Evolutionary conservation across 2,797 vertebrate species (phyloP).

Genomic region (Sternotherus odoratus): DNA sequence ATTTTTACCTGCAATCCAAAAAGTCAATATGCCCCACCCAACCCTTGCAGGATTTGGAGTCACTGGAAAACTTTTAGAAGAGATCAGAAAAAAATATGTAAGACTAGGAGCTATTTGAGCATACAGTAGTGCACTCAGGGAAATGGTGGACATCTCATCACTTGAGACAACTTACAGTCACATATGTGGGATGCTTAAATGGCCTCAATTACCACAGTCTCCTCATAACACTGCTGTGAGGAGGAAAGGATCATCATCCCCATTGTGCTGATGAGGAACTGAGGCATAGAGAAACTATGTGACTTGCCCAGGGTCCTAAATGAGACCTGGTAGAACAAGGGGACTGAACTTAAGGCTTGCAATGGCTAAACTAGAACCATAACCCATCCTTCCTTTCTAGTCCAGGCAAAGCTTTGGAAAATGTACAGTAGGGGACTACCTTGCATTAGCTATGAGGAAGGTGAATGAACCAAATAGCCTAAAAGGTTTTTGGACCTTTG

Average conservation of each 20-base stretch:
- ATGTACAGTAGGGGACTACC: no score
- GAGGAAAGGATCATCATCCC: background rate
- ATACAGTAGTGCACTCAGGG: background rate
- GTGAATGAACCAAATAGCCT: no score
- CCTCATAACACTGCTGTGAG: background rate
- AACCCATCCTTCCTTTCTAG: no score
- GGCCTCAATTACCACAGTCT: background rate
- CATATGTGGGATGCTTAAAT: background rate
- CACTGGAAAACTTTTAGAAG: background rate
- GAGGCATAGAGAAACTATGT: background rate
- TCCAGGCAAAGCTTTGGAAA: no score
- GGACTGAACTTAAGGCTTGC: no score
- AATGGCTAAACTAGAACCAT: no score
- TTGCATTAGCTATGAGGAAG: no score
- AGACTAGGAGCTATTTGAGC: background rate
- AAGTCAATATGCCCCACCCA: background rate
- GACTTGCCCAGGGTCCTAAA: background rate
- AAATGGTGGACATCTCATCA: background rate
- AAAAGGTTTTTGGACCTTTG: no score
- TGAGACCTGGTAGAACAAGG: background rate
- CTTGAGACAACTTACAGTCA: background rate
- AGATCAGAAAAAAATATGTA: background rate
- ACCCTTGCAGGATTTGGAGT: background rate
- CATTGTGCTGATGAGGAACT: no score
- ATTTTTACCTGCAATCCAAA: background rate